Base-by-base conservation (phyloP, 2,888 invertebrate species). In the Drosophila fulvimacula region DNA sequence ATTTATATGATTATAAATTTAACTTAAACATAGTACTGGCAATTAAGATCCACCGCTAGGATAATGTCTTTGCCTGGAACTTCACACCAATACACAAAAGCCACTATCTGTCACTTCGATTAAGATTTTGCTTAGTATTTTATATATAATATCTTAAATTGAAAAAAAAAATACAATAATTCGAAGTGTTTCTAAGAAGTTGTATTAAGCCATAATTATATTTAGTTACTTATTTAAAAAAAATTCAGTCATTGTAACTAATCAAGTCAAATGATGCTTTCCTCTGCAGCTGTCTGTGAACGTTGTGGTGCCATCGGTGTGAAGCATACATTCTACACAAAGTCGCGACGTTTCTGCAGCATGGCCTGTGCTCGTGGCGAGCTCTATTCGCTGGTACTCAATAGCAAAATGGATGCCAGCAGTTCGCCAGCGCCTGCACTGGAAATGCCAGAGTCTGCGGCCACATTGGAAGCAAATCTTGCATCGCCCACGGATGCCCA, bases 231-330 rank as follows among this genome's bases (percentile, higher is more conserved):
- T 5, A 6, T 27, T 11, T 0, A 5, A 2, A 3, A 13, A 30
- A 11, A 2, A 38, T 27, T 7, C 27, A 7, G 9, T 9, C 7
- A n/a, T n/a, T 42, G 10, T 7, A 24, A 46, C 9, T 65, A 41
- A 59, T 41, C 19, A 3, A 2, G 0, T 0, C 11, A 0, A 10
- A 17, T 21, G 30, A 7, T 44, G 60, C 4, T 55, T 17, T 68
- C 19, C 13, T 56, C 9, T 38, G 21, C 90, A 96, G 97, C 96
- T 85, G 96, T 96, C 49, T 97, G 97, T 93, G 96, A 96, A 92
- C 95, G 96, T 92, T 97, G 97, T 92, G 97, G 97, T 52, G 95
- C 96, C 19, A 96, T 96, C 76, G 97, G 97, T 53, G 96, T 97
- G 32, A 96, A 96, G 89, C 96, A 97, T 91, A 96, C 96, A 15